Percentiles rank a stretch among this genome's conserved stretches.
Conservation (phyloP, 2,888 invertebrate genomes). For the Drosophila neutralis region DNA sequence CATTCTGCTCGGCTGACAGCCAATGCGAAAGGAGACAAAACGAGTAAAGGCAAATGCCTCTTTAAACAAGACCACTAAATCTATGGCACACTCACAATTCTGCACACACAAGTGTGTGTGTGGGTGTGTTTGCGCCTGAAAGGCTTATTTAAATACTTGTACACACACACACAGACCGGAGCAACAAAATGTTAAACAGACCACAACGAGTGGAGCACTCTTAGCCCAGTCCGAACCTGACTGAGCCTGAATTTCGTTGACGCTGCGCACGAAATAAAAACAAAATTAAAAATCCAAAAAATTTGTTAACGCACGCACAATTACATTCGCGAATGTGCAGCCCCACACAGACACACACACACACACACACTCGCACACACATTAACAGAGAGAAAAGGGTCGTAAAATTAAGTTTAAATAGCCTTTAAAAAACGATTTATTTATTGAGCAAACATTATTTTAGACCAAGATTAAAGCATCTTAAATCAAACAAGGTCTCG, state of each 20-base stretch:
- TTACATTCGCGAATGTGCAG: slow-evolving; percentile 69
- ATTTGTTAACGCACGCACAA: slow-evolving; percentile 80
- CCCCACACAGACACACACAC: slow-evolving; percentile 14
- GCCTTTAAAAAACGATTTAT: neutral
- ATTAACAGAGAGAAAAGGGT: neutral
- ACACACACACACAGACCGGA: slow-evolving; percentile 18
- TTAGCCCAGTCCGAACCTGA: slow-evolving; percentile 26
- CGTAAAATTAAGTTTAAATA: neutral
- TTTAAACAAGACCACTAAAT: slow-evolving; percentile 62
- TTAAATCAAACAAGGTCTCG: neutral
- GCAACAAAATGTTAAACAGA: slow-evolving; percentile 72
- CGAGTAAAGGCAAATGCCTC: slow-evolving; percentile 37
- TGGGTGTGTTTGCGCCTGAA: slow-evolving; percentile 15
- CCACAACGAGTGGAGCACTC: slow-evolving; percentile 37
- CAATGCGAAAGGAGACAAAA: slow-evolving; percentile 12
- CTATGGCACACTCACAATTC: slow-evolving; percentile 8
- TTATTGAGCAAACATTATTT: neutral
- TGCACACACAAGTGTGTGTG: slow-evolving; percentile 8
- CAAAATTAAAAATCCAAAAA: slow-evolving; percentile 46
- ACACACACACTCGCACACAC: slow-evolving; percentile 20
- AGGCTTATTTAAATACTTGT: slow-evolving; percentile 60
- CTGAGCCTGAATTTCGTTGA: slow-evolving; percentile 61
- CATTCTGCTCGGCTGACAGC: slow-evolving; percentile 12
- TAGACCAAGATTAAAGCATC: neutral
- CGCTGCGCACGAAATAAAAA: slow-evolving; percentile 34